phyloP scores from a whole-genome alignment of 2,888 invertebrate genomes.

The Andricus quercusramuli region DNA sequence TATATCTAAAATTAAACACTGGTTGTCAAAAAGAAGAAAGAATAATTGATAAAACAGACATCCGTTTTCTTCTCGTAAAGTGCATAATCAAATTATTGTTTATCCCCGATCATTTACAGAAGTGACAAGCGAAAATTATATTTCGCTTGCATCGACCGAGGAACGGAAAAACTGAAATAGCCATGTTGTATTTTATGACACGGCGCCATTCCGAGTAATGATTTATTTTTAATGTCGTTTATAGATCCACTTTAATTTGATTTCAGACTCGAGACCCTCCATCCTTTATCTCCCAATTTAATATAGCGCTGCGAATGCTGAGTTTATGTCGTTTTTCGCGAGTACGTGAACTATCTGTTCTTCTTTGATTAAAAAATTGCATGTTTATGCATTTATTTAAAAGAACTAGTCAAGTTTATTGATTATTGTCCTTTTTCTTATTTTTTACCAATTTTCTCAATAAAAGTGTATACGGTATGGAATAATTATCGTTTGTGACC shows the following conservation, averaged over 20 bases:
- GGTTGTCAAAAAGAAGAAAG: not conserved
- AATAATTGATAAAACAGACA: conserved; percentile 5
- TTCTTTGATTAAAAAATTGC: too few relatives aligned
- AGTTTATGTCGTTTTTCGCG: not conserved
- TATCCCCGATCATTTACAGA: conserved; percentile 1
- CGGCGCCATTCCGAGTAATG: not conserved
- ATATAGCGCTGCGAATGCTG: not conserved
- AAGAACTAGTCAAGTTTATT: too few relatives aligned
- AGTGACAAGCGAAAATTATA: conserved; percentile 31
- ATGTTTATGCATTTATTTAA: not conserved
- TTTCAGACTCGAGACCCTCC: not conserved
- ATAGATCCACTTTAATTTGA: conserved; percentile 20
- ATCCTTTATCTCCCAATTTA: conserved; percentile 10
- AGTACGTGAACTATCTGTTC: not conserved
- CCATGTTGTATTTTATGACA: conserved; percentile 3
- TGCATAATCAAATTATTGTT: conserved; percentile 24
- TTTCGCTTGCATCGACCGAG: not conserved
- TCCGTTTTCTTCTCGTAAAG: conserved; percentile 17
- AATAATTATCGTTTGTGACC: too few relatives aligned
- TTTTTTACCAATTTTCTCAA: too few relatives aligned
- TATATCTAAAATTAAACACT: not conserved
- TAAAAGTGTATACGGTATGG: too few relatives aligned
- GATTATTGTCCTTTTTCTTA: too few relatives aligned
- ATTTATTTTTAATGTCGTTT: conserved; percentile 22
- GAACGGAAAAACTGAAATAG: conserved; percentile 5